Base-by-base conservation (phyloP, 2,888 invertebrate genomes). In the Unio pictorum region DNA sequence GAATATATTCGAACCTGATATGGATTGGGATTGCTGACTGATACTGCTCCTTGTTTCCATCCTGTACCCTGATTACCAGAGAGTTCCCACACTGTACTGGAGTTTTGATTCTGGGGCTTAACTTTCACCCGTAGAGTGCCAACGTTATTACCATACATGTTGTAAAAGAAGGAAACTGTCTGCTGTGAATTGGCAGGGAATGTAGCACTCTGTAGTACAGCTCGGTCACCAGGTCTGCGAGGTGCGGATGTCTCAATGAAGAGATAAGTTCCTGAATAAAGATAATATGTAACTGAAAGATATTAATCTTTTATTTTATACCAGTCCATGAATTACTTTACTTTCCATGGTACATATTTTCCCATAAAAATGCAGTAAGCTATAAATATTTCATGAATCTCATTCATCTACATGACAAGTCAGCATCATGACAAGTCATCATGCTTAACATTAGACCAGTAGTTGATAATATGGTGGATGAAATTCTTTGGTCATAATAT, bases 171-270 rank as follows among this genome's bases (percentile, higher is more conserved):
- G 55, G 75, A 72, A 45, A 87, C 61, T 74, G 86, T 85, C 28
- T 69, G 67, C 8, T 76, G 61, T 18, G 72, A 68, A 3, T 73
- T 71, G 4, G 76, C 69, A 3, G 73, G 72, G 69, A 83, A 76
- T 59, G 69, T 74, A 20, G 80, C 75, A 73, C 87, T 87, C 65
- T 81, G 79, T 5, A 87, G 67, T 18, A 83, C 73, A 20, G 88
- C 86, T 58, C 77, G 76, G 57, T 85, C 81, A 80, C 94, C 94
- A 66, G 91, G 91, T 8, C 91, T 80, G 18, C 92, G 90, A 1
- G 91, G 90, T 0, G 93, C 92, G 0, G 94, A 93, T 28, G 95
- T 93, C 86, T 96, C 96, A 75, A 95, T 93, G 82, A 95, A 94
- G 93, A 96, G 93, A 88, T 95, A 96, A 86, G 77, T 74, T 18